These are phyloP conservation scores for Cepaea hortensis DNA, from an alignment of 2,888 invertebrate species.

Conservation along the genomic window DNA sequence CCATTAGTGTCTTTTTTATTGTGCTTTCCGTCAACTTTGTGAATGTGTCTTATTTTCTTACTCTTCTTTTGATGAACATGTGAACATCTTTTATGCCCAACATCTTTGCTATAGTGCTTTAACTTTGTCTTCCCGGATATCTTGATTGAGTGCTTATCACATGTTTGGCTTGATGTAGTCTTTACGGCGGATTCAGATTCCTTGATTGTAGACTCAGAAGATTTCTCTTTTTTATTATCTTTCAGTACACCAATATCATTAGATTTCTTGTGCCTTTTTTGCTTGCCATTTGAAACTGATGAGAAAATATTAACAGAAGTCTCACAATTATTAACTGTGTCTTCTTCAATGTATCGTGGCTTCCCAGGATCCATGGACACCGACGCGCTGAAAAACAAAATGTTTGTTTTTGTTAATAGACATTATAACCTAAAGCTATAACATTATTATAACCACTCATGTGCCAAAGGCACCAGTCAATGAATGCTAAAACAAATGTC, in stretches of 20 bases:
- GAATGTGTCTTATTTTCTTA: background rate
- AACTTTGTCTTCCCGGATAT: background rate
- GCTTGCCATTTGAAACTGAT: conserved; percentile 33
- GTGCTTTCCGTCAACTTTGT: conserved; percentile 2
- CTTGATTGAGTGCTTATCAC: conserved; percentile 5
- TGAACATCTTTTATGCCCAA: background rate
- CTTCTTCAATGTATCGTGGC: background rate
- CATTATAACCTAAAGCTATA: no score
- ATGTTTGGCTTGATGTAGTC: conserved; percentile 1
- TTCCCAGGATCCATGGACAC: background rate
- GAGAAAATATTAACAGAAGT: background rate
- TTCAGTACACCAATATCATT: conserved; percentile 70
- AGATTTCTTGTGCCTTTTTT: conserved; percentile 71
- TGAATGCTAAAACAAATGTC: background rate
- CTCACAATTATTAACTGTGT: conserved; percentile 1
- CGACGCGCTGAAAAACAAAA: conserved; percentile 12
- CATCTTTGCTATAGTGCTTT: background rate
- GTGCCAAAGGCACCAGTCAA: background rate
- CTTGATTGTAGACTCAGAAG: conserved; percentile 1
- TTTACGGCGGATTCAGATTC: conserved; percentile 40
- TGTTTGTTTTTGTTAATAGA: no score
- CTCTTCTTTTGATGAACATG: background rate
- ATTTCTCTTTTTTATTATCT: conserved; percentile 58
- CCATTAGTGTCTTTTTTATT: background rate
- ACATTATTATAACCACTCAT: no score